Evolutionary conservation across 2,888 invertebrate genomes (phyloP).

Genomic region (Latheticus oryzae): DNA sequence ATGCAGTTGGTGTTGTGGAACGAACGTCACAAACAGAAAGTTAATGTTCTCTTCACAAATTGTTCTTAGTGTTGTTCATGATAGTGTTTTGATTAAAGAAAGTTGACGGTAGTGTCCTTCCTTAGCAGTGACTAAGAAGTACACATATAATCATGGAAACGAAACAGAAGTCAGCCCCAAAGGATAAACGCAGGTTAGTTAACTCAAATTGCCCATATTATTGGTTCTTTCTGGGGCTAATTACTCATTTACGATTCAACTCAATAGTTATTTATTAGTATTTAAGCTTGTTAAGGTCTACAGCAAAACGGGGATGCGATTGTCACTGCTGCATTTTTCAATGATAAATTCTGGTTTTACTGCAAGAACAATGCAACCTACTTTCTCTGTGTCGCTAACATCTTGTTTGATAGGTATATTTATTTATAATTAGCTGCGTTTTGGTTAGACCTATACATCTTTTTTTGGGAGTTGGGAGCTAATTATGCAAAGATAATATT

Average conservation of each 20-base stretch:
- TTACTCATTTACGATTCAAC: constrained; percentile 10
- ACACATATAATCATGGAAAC: constrained; percentile 59
- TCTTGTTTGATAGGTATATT: constrained; percentile 4
- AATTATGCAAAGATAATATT: constrained; percentile 11
- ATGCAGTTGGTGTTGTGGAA: constrained; percentile 46
- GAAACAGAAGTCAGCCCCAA: constrained; percentile 64
- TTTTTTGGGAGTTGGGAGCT: constrained; percentile 4
- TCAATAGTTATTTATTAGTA: constrained; percentile 12
- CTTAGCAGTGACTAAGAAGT: constrained; percentile 66
- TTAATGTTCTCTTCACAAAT: constrained; percentile 53
- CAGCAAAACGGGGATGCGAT: background rate
- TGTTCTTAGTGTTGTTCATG: constrained; percentile 51
- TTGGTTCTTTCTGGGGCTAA: constrained; percentile 16
- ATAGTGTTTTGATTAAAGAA: constrained; percentile 44
- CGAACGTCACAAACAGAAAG: constrained; percentile 53
- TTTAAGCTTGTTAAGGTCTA: constrained; percentile 6
- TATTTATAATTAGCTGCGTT: constrained; percentile 14
- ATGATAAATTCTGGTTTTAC: background rate
- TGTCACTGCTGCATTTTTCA: constrained; percentile 12
- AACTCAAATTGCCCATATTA: constrained; percentile 9
- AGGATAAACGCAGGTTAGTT: constrained; percentile 78
- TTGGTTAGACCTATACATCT: background rate
- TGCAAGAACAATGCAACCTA: constrained; percentile 26
- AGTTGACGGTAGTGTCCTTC: constrained; percentile 55
- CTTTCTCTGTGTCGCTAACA: constrained; percentile 16